A percentile compares a stretch with the other conserved stretches of the same genome.
These are phyloP conservation scores for Perognathus longimembris DNA, from an alignment of 2,113 vertebrate species.

Conservation along the genomic window DNA sequence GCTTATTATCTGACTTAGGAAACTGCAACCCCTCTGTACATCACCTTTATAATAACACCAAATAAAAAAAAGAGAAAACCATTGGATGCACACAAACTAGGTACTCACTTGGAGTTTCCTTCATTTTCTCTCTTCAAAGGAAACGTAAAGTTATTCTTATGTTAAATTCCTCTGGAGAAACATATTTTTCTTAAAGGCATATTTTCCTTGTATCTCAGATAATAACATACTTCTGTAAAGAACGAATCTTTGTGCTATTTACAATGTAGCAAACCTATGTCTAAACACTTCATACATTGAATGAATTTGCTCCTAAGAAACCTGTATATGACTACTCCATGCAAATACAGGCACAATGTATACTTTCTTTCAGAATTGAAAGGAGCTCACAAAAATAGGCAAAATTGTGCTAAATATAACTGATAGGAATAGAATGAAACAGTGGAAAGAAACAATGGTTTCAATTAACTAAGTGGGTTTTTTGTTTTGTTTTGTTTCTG, in stretches of 20 bases:
- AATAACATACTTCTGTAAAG: background rate
- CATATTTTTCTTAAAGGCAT: constrained; percentile 2
- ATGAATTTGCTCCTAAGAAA: background rate
- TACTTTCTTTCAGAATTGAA: background rate
- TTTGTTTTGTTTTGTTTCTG: background rate
- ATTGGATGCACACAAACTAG: too few species aligned
- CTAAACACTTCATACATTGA: background rate
- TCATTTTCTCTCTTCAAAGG: background rate
- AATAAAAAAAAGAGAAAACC: too few species aligned
- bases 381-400: background rate
- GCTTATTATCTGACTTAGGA: too few species aligned
- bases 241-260: background rate
- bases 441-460: background rate
- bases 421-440: background rate
- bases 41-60: too few species aligned
- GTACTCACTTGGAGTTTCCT: too few species aligned
- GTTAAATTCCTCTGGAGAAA: background rate
- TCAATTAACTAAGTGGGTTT: background rate
- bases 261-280: background rate
- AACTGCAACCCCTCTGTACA: too few species aligned
- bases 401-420: background rate
- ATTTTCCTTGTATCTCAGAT: background rate
- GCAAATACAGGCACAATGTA: background rate
- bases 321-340: background rate
- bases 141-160: constrained; percentile 19